Percentiles rank a stretch among this genome's conserved stretches.
Evolutionary conservation across 2,888 invertebrate species (phyloP).

Genomic region (Callyntrura sp.): DNA sequence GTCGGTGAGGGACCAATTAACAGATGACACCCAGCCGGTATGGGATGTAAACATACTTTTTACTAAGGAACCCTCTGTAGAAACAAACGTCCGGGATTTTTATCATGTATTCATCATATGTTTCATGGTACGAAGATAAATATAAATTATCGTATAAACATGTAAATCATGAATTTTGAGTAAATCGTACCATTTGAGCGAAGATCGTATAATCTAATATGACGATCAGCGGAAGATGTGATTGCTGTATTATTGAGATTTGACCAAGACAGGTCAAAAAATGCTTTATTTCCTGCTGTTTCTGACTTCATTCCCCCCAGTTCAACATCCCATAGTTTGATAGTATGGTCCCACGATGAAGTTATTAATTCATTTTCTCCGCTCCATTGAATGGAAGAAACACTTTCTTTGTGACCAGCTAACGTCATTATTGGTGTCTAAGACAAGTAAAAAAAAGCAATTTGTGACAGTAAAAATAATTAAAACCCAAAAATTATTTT

Average conservation of each 20-base stretch:
- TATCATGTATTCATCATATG: too few species aligned
- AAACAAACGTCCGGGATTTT: too few species aligned
- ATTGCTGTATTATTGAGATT: conserved; percentile 90
- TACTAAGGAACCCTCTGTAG: conserved; percentile 93
- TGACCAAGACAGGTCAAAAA: conserved; percentile 95
- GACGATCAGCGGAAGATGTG: conserved; percentile 96
- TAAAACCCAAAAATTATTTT: too few species aligned
- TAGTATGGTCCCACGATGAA: conserved; percentile 97
- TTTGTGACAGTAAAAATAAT: too few species aligned
- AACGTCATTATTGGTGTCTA: conserved; percentile 94
- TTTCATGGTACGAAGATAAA: too few species aligned
- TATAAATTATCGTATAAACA: too few species aligned
- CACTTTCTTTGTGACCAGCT: conserved; percentile 96
- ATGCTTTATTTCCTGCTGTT: conserved; percentile 95
- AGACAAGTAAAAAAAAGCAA: conserved; percentile 76
- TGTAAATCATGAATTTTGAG: too few species aligned
- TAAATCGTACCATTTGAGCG: conserved; percentile 92
- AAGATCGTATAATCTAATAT: conserved; percentile 96
- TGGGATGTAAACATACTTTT: conserved; percentile 96
- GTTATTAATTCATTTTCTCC: conserved; percentile 92
- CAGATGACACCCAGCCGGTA: conserved; percentile 95
- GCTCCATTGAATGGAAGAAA: conserved; percentile 95
- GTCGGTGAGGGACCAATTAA: conserved; percentile 94
- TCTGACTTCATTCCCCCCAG: conserved; percentile 93
- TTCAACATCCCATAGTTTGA: conserved; percentile 97